Evolutionary conservation across 2,113 vertebrate species (phyloP), one percentile per base, ranked within the genome.

Genomic region (Passer domesticus): DNA sequence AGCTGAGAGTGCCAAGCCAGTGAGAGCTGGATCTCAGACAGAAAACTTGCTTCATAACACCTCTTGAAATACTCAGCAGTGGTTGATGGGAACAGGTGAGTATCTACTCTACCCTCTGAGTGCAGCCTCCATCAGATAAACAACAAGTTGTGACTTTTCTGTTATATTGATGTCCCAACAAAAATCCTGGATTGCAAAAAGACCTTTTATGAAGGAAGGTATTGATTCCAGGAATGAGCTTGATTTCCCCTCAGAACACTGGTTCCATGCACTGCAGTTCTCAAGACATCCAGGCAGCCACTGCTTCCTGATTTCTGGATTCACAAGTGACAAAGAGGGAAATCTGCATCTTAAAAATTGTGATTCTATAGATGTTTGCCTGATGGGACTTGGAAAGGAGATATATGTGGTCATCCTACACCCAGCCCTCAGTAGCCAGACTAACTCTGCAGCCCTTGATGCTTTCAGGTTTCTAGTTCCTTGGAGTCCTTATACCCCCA

Each of bases 11-110:
- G n/a, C 87, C 44, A 69, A 91, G 69, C 21, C 41, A 68, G 66
- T 3, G 2, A 92, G 49, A 75, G 62, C 41, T 87, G 81, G 58
- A 92, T 64, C 69, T 92, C 46, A 64, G 77, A 79, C 66, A 94
- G 89, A 91, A 84, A 95, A 79, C 69, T 91, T 94, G 83, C 77
- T 94, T 68, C 62, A 30, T 82, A 72, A 66, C 73, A 68, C 33
- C 58, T 89, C 77, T 68, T 87, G 44, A 92, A 92, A 82, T 84
- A 60, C 69, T 84, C 73, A 52, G 72, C 1, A 0, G 35, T 39
- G 6, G 20, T 18, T 88, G 55, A 67, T 55, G 33, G 27, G 68
- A 78, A 66, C 11, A 83, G 68, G 77, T 37, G 15, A 96, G 23
- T 39, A 62, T 41, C 62, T 63, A 22, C 21, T 46, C 66, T 47